Conservation (phyloP, 1,140 invertebrate genomes). For the Drosophila kanapiae region DNA sequence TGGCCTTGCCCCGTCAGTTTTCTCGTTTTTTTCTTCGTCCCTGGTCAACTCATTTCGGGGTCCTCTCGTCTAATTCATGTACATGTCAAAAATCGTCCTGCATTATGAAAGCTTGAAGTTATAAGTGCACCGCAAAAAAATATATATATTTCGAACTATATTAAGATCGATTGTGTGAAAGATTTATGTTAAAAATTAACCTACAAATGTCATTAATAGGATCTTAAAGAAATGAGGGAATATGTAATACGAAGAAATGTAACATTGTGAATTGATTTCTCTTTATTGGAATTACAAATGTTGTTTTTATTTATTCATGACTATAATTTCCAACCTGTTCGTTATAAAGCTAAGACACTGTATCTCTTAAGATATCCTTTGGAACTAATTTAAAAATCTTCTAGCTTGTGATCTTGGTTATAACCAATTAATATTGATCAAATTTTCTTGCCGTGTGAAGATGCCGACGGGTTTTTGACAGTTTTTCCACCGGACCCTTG, state of each 20-base stretch:
- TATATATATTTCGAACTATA: too few species aligned
- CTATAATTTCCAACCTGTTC: neutral
- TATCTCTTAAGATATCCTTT: neutral
- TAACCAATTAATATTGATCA: neutral
- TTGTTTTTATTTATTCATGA: too few species aligned
- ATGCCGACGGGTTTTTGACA: conserved; percentile 45
- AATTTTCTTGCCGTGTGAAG: conserved; percentile 36
- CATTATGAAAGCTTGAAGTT: conserved; percentile 50
- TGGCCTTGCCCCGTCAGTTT: conserved; percentile 55
- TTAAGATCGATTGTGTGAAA: neutral
- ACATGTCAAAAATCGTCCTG: conserved; percentile 75
- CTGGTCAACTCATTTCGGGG: conserved; percentile 64
- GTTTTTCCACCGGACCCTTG: conserved; percentile 1
- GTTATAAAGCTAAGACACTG: neutral
- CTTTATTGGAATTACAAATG: too few species aligned
- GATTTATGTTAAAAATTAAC: too few species aligned
- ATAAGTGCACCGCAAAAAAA: neutral
- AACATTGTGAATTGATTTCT: too few species aligned
- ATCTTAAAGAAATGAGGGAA: too few species aligned
- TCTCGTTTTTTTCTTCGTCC: conserved; percentile 36
- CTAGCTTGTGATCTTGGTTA: neutral
- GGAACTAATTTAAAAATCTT: too few species aligned
- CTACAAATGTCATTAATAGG: too few species aligned
- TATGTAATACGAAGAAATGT: too few species aligned
- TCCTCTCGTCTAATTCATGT: conserved; percentile 78